phyloP scores from a whole-genome alignment of 2,888 invertebrate genomes.

The Drosophila borealis region DNA sequence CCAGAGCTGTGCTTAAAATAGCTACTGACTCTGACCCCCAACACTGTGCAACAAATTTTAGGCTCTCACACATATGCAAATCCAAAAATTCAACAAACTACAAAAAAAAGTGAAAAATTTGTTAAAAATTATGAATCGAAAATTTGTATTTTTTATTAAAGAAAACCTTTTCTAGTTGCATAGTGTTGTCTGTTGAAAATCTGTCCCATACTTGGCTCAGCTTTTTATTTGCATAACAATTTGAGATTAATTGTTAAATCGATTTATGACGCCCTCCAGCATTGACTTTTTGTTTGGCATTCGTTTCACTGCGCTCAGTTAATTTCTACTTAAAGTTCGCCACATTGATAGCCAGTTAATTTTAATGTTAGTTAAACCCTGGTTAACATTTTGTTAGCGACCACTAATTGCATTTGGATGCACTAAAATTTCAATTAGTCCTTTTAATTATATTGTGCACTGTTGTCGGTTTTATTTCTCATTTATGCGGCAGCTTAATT shows the following conservation, averaged over 20 bases:
- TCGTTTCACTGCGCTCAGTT: conserved; percentile 42
- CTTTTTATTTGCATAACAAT: conserved; percentile 60
- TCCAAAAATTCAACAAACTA: not conserved
- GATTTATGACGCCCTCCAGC: conserved; percentile 55
- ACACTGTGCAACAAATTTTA: conserved; percentile 18
- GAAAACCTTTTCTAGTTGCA: not conserved
- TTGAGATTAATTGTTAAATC: conserved; percentile 68
- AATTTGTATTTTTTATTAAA: not conserved
- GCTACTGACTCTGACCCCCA: conserved; percentile 8
- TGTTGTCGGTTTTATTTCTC: not conserved
- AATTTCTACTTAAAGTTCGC: conserved; percentile 50
- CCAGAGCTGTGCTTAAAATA: conserved; percentile 33
- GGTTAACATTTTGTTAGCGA: conserved; percentile 5
- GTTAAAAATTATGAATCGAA: not conserved
- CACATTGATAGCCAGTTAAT: conserved; percentile 36
- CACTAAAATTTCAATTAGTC: conserved; percentile 64
- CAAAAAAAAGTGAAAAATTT: not conserved
- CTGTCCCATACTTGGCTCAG: conserved; percentile 9
- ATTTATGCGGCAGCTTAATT: conserved; percentile 7
- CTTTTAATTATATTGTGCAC: conserved; percentile 52
- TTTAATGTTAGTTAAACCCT: conserved; percentile 1
- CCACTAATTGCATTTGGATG: conserved; percentile 61
- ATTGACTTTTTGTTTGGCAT: conserved; percentile 46
- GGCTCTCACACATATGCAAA: not conserved
- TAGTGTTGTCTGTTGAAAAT: conserved; percentile 7